Percentiles rank a stretch among this genome's conserved stretches.
Conservation (phyloP, 2,797 vertebrate genomes). For the Lerista edwardsae region DNA sequence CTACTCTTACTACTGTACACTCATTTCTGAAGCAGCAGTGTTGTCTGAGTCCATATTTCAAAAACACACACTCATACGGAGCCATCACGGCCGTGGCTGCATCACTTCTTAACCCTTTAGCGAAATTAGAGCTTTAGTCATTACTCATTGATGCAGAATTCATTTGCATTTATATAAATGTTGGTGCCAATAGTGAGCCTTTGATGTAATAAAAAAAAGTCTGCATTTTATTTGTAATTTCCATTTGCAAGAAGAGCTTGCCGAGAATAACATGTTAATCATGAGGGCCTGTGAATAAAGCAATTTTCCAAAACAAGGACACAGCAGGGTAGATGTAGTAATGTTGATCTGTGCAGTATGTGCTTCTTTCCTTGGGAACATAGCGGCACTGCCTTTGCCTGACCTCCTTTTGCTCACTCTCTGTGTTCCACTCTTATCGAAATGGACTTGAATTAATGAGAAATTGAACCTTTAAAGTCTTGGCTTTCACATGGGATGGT, state of each 20-base stretch:
- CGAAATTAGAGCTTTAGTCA: slow-evolving; percentile 42
- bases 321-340: slow-evolving; percentile 54
- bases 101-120: slow-evolving; percentile 37
- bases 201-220: slow-evolving; percentile 56
- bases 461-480: slow-evolving; percentile 24
- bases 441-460: slow-evolving; percentile 39
- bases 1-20: too few relatives aligned
- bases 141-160: slow-evolving; percentile 39
- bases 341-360: slow-evolving; percentile 59
- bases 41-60: slow-evolving; percentile 15
- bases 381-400: background rate
- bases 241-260: slow-evolving; percentile 51
- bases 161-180: slow-evolving; percentile 60
- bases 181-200: slow-evolving; percentile 48
- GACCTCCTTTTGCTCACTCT: slow-evolving; percentile 24
- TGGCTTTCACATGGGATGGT: slow-evolving; percentile 42
- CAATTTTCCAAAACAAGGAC: slow-evolving; percentile 61
- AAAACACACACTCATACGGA: background rate
- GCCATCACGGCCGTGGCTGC: background rate
- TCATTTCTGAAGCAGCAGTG: background rate
- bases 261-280: slow-evolving; percentile 53
- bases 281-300: slow-evolving; percentile 32
- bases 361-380: slow-evolving; percentile 43
- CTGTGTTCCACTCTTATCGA: slow-evolving; percentile 44
- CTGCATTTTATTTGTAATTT: slow-evolving; percentile 58